Evolutionary conservation across 2,113 vertebrate species (phyloP).

Genomic region (Ahaetulla prasina): DNA sequence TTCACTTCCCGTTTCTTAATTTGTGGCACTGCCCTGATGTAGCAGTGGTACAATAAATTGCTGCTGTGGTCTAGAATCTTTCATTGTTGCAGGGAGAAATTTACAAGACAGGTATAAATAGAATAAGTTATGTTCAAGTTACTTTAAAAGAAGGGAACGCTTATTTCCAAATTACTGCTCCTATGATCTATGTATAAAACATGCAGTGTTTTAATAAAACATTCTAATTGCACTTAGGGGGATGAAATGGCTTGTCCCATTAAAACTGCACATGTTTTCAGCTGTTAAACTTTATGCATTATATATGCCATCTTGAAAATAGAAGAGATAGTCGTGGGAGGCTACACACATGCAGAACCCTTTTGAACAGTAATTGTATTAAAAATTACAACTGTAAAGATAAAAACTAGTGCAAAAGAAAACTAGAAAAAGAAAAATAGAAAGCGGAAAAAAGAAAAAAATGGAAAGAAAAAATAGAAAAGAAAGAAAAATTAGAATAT

Average conservation of each 20-base stretch:
- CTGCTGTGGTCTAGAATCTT: slow-evolving; percentile 10
- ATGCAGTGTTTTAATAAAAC: slow-evolving; percentile 34
- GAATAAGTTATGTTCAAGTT: background rate
- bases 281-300: slow-evolving; percentile 15
- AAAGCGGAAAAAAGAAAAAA: background rate
- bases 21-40: slow-evolving; percentile 9
- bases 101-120: slow-evolving; percentile 15
- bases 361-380: background rate
- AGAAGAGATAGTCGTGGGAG: background rate
- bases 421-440: background rate
- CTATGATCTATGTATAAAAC: slow-evolving; percentile 14
- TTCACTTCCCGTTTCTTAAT: background rate
- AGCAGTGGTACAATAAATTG: background rate
- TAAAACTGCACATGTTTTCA: slow-evolving; percentile 4
- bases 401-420: background rate
- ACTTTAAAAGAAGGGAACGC: background rate
- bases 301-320: background rate
- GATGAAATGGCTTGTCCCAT: background rate
- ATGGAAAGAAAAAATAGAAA: background rate
- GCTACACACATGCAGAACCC: background rate
- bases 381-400: background rate
- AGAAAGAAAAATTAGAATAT: background rate
- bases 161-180: background rate
- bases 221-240: slow-evolving; percentile 6
- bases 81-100: slow-evolving; percentile 1